These are phyloP conservation scores for Leistus spinibarbis DNA, from an alignment of 2,888 invertebrate genomes.

Conservation along the genomic window DNA sequence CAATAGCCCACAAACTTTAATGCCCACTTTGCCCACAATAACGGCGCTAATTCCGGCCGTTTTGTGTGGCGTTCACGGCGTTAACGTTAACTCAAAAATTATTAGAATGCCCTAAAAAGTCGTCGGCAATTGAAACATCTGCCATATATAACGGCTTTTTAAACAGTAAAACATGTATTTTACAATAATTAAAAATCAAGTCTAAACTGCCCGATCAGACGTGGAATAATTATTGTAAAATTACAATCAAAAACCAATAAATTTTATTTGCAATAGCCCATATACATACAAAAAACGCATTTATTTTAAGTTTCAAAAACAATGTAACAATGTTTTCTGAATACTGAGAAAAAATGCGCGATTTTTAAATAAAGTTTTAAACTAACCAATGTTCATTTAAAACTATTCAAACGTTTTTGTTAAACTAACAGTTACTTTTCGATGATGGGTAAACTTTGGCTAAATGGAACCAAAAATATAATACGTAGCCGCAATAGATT, in stretches of 20 bases:
- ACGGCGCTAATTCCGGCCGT: neutral
- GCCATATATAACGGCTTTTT: slow-evolving; percentile 25
- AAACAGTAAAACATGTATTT: slow-evolving; percentile 51
- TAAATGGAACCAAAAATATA: slow-evolving; percentile 49
- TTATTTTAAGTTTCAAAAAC: slow-evolving; percentile 10
- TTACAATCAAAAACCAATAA: slow-evolving; percentile 52
- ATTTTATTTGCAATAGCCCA: slow-evolving; percentile 59
- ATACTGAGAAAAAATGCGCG: slow-evolving; percentile 12
- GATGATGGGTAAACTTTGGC: slow-evolving; percentile 14
- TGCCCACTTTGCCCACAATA: neutral
- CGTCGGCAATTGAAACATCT: neutral
- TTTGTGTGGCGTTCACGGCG: neutral
- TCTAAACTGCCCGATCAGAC: slow-evolving; percentile 58
- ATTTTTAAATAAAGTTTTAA: neutral
- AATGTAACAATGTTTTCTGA: neutral
- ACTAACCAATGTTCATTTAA: slow-evolving; percentile 42
- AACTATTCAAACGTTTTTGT: slow-evolving; percentile 30
- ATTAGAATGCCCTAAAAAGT: slow-evolving; percentile 32
- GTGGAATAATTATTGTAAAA: slow-evolving; percentile 58
- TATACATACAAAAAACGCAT: slow-evolving; percentile 47
- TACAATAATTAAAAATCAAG: slow-evolving; percentile 57
- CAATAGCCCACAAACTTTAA: slow-evolving; percentile 54
- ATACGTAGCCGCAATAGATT: neutral
- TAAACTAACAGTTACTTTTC: slow-evolving; percentile 23
- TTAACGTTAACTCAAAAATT: slow-evolving; percentile 24